Evolutionary conservation across 2,113 vertebrate genomes (phyloP).

Genomic region (Muscicapa adusta): DNA sequence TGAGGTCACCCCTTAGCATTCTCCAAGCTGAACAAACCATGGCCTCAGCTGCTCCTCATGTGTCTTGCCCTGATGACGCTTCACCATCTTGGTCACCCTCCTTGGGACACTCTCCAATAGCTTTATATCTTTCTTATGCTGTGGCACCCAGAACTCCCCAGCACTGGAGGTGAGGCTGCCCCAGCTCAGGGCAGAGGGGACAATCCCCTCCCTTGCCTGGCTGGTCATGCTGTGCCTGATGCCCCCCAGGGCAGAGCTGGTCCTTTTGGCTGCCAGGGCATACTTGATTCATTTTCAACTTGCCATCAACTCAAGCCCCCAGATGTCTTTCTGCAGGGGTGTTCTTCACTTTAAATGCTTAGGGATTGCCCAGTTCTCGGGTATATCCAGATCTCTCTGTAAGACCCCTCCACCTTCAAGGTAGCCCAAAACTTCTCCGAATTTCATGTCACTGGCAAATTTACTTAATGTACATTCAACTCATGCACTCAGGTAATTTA

Average conservation of each 20-base stretch:
- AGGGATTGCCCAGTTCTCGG: neutral
- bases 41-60: neutral
- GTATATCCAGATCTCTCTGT: neutral
- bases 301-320: neutral
- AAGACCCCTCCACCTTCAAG: neutral
- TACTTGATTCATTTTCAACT: neutral
- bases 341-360: neutral
- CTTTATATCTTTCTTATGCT: neutral
- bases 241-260: rapidly evolving
- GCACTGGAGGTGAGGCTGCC: rapidly evolving
- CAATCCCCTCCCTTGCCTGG: rapidly evolving
- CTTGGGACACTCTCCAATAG: neutral
- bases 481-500: neutral
- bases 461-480: neutral
- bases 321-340: neutral
- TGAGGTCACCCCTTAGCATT: neutral
- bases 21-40: neutral
- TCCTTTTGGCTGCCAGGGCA: neutral
- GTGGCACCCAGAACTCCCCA: rapidly evolving
- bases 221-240: rapidly evolving
- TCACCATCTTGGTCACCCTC: neutral
- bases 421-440: neutral
- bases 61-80: neutral
- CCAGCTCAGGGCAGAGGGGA: neutral
- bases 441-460: neutral